A percentile compares a stretch with the other conserved stretches of the same genome.
phyloP scores from a whole-genome alignment of 2,113 vertebrate genomes.

The Thermophis baileyi region DNA sequence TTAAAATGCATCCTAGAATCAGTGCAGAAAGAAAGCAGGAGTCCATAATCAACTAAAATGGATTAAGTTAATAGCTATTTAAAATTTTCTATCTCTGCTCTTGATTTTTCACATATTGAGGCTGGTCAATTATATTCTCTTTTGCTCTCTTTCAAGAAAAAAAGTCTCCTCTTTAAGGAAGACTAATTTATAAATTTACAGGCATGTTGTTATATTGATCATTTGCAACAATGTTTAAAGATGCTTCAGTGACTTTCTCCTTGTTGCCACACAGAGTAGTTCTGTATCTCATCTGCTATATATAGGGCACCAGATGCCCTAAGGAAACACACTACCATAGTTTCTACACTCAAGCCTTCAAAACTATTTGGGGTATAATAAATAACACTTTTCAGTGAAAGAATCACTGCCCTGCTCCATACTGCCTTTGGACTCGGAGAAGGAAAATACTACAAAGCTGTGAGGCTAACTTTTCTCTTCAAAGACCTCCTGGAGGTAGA shows the following conservation, averaged over 20 bases:
- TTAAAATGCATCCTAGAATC: background rate
- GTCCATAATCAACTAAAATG: background rate
- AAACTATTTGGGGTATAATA: background rate
- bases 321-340: background rate
- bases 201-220: background rate
- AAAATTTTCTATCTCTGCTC: background rate
- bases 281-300: background rate
- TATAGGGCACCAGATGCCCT: background rate
- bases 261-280: background rate
- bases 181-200: background rate
- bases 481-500: background rate
- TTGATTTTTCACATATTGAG: background rate
- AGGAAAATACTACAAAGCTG: background rate
- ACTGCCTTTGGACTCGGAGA: background rate
- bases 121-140: background rate
- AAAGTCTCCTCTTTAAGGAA: background rate
- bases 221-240: background rate
- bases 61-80: background rate
- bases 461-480: background rate
- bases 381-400: background rate
- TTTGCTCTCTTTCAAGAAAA: background rate
- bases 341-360: background rate
- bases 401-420: background rate
- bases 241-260: background rate
- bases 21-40: background rate